phyloP scores from a whole-genome alignment of 2,113 vertebrate genomes.

The Chamaetylas fuelleborni region DNA sequence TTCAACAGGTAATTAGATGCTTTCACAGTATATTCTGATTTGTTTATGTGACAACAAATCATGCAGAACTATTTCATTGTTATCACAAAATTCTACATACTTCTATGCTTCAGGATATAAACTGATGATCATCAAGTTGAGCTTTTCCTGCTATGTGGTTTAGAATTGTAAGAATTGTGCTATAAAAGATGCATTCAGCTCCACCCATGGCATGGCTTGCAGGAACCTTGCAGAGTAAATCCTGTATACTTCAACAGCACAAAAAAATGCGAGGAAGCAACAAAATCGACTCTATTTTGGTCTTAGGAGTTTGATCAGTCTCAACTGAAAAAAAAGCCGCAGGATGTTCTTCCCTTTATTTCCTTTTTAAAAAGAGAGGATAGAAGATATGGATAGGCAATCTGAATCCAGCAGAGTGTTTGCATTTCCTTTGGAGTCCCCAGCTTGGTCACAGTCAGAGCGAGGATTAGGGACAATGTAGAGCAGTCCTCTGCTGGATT shows the following conservation, averaged over 20 bases:
- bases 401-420: neutral
- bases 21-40: neutral
- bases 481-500: neutral
- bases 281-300: neutral
- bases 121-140: neutral
- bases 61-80: neutral
- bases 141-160: neutral
- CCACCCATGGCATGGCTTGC: neutral
- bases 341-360: neutral
- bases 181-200: neutral
- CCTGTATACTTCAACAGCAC: neutral
- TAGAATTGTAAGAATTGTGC: neutral
- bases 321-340: neutral
- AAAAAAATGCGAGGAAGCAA: neutral
- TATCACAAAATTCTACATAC: neutral
- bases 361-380: neutral
- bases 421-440: neutral
- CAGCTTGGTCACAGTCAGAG: neutral
- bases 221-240: neutral
- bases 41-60: constrained; percentile 28
- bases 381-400: neutral
- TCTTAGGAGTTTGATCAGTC: neutral
- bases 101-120: neutral
- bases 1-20: neutral
- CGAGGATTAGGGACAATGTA: neutral